Evolutionary conservation across 2,888 invertebrate genomes (phyloP), one percentile per base, ranked within the genome.

Genomic region (Cerceris rybyensis): DNA sequence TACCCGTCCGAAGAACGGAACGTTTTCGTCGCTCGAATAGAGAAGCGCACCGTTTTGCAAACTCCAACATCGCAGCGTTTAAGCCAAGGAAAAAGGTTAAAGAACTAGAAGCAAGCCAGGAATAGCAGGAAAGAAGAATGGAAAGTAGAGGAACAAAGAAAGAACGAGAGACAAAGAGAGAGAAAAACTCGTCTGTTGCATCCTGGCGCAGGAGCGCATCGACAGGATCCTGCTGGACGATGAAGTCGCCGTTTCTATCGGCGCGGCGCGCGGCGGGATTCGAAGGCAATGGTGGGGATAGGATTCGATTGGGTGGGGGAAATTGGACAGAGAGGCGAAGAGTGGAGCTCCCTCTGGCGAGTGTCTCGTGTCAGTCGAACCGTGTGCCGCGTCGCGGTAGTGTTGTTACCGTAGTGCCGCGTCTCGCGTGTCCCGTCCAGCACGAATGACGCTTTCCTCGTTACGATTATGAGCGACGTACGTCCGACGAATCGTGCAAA

Each of bases 301-400:
- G 17, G 55, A 67, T 42, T 6, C 9, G 57, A 1, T 55, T 14
- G 49, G 54, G 72, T 55, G 69, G 63, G 64, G 81, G 74, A 55
- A 66, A 28, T 46, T 8, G 52, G 39, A 52, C 52, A 78, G 74
- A 75, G 81, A 64, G 66, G 58, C 66, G 75, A 73, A 81, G 88
- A 82, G 86, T 85, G 86, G 78, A 70, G 89, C 89, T 90, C 89
- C 89, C 88, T 90, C 90, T 88, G 81, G 87, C 86, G 86, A 78
- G 71, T 79, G 80, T 73, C 86, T 85, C 80, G 83, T 78, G 85
- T 87, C 90, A 91, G 91, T 91, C 87, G 89, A 88, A 89, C 90
- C 90, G 90, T 87, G 90, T 86, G 89, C 88, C 88, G 91, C 90
- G 87, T 89, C 88, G 89, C 86, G 89, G 87, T 88, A 83, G 86